phyloP scores from a whole-genome alignment of 30 jellyfish, hydroid and myxozoan species.

The Turritopsis dohrnii region DNA sequence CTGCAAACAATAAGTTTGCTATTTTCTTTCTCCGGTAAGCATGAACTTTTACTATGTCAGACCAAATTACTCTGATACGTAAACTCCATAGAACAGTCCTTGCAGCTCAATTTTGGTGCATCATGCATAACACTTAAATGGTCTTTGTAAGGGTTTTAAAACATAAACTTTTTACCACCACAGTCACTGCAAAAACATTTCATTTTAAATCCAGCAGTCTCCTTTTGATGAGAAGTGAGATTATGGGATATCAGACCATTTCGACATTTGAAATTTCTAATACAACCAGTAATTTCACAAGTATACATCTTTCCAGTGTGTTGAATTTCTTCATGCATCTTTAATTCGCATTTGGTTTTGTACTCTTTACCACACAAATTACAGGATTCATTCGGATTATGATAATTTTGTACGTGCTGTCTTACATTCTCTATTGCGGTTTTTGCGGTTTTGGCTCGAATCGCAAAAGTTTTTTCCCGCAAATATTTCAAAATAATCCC shows the following conservation, averaged over 20 bases:
- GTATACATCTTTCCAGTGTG: not conserved
- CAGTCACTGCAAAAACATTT: too few relatives aligned
- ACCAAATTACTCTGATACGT: not conserved
- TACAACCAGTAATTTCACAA: not conserved
- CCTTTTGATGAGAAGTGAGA: not conserved
- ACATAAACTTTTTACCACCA: too few relatives aligned
- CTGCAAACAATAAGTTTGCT: not conserved
- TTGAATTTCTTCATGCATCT: not conserved
- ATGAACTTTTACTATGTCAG: not conserved
- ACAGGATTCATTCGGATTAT: not conserved
- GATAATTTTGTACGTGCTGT: not conserved
- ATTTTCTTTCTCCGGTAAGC: not conserved
- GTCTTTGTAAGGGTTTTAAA: not conserved
- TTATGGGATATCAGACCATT: not conserved
- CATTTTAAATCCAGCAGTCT: not conserved
- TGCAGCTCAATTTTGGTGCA: not conserved
- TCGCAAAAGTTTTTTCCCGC: too few relatives aligned
- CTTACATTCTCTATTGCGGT: not conserved
- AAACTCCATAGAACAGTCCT: not conserved
- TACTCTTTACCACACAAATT: not conserved
- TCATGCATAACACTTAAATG: not conserved
- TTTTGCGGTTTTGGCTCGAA: too few relatives aligned
- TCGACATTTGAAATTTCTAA: not conserved
- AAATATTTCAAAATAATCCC: too few relatives aligned
- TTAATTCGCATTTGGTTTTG: not conserved